These are phyloP conservation scores for Caenorhabditis brenneri DNA, from an alignment of 1,140 invertebrate genomes.

Conservation along the genomic window DNA sequence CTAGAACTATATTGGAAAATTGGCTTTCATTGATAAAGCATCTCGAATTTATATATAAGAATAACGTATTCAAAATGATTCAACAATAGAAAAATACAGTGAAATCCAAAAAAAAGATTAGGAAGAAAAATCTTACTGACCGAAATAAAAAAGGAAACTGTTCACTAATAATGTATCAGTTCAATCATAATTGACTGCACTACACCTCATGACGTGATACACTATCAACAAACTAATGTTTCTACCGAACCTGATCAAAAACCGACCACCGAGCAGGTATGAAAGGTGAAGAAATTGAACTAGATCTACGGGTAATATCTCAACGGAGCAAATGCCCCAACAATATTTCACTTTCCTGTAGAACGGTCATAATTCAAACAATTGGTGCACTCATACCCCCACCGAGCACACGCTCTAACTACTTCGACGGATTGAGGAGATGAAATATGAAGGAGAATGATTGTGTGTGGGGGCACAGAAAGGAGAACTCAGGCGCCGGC, in stretches of 20 bases:
- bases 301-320: background rate
- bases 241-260: background rate
- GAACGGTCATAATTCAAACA: conserved; percentile 36
- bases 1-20: too few species aligned
- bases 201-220: too few species aligned
- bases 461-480: background rate
- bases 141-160: too few species aligned
- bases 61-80: too few species aligned
- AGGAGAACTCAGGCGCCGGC: background rate
- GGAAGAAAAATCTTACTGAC: too few species aligned
- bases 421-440: conserved; percentile 18
- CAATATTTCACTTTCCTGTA: conserved; percentile 8
- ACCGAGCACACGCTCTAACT: background rate
- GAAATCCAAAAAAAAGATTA: too few species aligned
- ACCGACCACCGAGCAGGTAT: background rate
- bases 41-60: too few species aligned
- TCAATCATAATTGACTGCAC: too few species aligned
- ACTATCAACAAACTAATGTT: background rate
- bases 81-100: too few species aligned
- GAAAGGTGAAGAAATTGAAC: background rate
- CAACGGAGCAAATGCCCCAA: background rate
- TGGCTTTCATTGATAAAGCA: too few species aligned
- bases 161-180: too few species aligned
- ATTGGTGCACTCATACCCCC: background rate
- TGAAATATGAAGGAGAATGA: conserved; percentile 35